Conservation (phyloP, 2,113 vertebrate genomes). For the Phodopus roborovskii region DNA sequence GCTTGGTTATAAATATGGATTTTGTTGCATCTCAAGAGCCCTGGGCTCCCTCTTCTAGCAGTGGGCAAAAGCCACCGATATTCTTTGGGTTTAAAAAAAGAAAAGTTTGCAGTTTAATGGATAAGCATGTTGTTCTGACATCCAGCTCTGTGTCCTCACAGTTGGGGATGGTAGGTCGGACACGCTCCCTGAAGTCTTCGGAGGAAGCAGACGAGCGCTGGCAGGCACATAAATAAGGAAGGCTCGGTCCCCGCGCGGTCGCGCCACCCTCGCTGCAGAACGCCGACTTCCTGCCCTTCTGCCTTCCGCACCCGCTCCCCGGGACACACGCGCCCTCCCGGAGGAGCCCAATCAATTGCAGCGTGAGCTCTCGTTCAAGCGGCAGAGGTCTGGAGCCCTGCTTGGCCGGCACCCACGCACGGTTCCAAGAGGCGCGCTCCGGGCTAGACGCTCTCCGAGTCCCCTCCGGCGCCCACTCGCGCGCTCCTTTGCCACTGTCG, state of each 20-base stretch:
- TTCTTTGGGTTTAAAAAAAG: conserved; percentile 83
- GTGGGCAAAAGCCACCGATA: conserved; percentile 82
- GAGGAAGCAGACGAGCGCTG: conserved; percentile 81
- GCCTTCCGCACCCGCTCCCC: conserved; percentile 71
- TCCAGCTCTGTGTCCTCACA: conserved; percentile 78
- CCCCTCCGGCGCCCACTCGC: conserved; percentile 35
- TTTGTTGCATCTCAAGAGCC: conserved; percentile 80
- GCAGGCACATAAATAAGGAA: conserved; percentile 82
- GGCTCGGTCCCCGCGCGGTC: conserved; percentile 52
- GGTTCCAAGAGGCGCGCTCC: conserved; percentile 47
- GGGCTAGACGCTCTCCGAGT: background rate
- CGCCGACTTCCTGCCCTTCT: conserved; percentile 69
- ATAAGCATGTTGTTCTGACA: conserved; percentile 76
- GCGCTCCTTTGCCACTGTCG: conserved; percentile 14
- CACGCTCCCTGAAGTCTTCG: conserved; percentile 84
- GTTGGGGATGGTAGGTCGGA: conserved; percentile 69
- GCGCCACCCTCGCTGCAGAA: conserved; percentile 57
- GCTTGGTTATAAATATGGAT: conserved; percentile 79
- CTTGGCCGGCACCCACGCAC: conserved; percentile 16
- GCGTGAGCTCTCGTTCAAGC: background rate
- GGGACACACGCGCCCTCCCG: conserved; percentile 47
- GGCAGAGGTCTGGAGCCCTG: background rate
- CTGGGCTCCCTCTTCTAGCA: conserved; percentile 74
- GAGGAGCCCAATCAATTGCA: conserved; percentile 34
- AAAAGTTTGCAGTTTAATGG: conserved; percentile 82